Evolutionary conservation across 2,113 vertebrate genomes (phyloP).

Genomic region (Perca fluviatilis): DNA sequence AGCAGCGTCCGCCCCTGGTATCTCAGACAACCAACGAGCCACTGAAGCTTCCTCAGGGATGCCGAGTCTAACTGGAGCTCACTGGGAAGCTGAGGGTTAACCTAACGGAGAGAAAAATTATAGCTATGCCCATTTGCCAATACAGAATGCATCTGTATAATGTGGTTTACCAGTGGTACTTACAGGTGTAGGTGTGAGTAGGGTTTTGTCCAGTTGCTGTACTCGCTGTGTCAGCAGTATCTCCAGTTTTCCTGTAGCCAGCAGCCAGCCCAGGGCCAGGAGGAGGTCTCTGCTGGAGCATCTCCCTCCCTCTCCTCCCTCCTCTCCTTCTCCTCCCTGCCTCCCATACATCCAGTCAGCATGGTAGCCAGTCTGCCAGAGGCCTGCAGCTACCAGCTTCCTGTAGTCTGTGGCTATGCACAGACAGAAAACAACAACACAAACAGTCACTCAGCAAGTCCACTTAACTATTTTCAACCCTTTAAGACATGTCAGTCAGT

Average conservation of each 20-base stretch:
- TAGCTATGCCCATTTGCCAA: not conserved
- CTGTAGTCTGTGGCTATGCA: constrained; percentile 36
- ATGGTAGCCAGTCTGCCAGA: constrained; percentile 83
- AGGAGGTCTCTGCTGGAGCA: constrained; percentile 79
- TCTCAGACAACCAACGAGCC: constrained; percentile 79
- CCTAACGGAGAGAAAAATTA: constrained; percentile 20
- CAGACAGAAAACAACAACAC: constrained; percentile 7
- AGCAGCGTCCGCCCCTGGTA: constrained; percentile 74
- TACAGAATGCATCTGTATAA: not conserved
- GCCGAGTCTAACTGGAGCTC: constrained; percentile 21
- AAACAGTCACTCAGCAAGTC: not conserved
- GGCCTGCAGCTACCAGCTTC: constrained; percentile 71
- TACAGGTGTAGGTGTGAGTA: constrained; percentile 53
- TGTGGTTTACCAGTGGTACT: not conserved
- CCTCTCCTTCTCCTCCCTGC: constrained; percentile 9
- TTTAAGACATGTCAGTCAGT: not conserved
- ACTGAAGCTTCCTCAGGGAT: constrained; percentile 77
- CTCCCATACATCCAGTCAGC: constrained; percentile 70
- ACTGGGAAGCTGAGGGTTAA: not conserved
- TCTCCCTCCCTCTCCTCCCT: not conserved
- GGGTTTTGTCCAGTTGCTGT: constrained; percentile 65
- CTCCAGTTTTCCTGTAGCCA: constrained; percentile 75
- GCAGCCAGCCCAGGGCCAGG: constrained; percentile 80
- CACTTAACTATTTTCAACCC: not conserved
- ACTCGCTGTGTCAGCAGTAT: constrained; percentile 67